Evolutionary conservation across 2,888 invertebrate species (phyloP).

Genomic region (Morinoia aosen): DNA sequence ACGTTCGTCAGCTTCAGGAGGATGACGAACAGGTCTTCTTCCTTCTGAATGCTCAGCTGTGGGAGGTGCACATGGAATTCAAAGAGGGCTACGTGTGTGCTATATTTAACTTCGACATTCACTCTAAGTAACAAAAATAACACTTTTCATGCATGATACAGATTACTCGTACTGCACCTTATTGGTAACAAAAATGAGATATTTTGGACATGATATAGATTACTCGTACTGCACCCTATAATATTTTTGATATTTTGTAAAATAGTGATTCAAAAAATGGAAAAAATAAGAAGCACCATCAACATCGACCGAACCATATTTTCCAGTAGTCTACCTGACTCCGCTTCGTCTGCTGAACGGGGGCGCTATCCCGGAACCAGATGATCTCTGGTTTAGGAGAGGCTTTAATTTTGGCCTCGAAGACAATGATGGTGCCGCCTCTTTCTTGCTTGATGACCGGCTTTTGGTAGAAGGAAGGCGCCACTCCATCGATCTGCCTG

Average conservation of each 20-base stretch:
- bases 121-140: background rate
- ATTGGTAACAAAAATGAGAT: background rate
- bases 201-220: no score
- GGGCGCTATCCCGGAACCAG: conserved; percentile 90
- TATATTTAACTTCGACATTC: background rate
- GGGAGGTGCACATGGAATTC: conserved; percentile 57
- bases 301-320: background rate
- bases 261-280: no score
- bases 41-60: conserved; percentile 89
- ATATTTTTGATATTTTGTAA: no score
- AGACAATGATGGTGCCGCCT: conserved; percentile 91
- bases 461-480: conserved; percentile 98
- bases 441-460: conserved; percentile 97
- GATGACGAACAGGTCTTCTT: conserved; percentile 86
- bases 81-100: conserved; percentile 22
- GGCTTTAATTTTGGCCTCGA: conserved; percentile 94
- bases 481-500: conserved; percentile 97
- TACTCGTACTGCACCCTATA: no score
- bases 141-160: background rate
- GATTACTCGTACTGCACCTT: background rate
- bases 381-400: conserved; percentile 90
- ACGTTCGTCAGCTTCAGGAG: conserved; percentile 94
- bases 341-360: conserved; percentile 85
- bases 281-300: no score
- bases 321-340: conserved; percentile 83